Conservation (phyloP, 2,113 vertebrate species). For the Perognathus longimembris region DNA sequence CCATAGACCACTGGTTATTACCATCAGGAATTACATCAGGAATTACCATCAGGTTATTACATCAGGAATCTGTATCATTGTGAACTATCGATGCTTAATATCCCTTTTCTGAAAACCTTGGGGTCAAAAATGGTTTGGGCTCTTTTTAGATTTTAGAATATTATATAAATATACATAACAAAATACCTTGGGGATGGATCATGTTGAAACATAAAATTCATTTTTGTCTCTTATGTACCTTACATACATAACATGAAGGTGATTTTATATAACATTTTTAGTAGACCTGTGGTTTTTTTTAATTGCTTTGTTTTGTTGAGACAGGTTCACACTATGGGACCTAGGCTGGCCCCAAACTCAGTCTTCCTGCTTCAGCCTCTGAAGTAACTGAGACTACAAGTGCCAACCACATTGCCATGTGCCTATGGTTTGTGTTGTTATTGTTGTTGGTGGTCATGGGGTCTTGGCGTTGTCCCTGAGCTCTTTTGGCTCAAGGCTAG, state of each 20-base stretch:
- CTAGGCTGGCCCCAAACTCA: neutral
- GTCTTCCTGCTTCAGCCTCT: neutral
- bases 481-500: no score
- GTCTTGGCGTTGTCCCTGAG: no score
- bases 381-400: neutral
- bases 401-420: no score
- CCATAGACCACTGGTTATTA: neutral
- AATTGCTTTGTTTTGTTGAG: neutral
- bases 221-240: neutral
- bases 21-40: no score
- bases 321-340: neutral
- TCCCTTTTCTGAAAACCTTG: neutral
- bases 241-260: neutral
- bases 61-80: neutral
- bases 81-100: neutral
- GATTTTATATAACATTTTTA: neutral
- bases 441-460: no score
- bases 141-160: no score
- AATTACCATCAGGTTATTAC: no score
- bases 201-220: neutral
- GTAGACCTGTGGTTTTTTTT: neutral
- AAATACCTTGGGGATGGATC: neutral
- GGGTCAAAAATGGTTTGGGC: neutral
- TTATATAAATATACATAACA: neutral
- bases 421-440: no score